A percentile compares a stretch with the other conserved stretches of the same genome.
Evolutionary conservation across 2,888 invertebrate species (phyloP).

Genomic region (Amphimallon solstitiale): DNA sequence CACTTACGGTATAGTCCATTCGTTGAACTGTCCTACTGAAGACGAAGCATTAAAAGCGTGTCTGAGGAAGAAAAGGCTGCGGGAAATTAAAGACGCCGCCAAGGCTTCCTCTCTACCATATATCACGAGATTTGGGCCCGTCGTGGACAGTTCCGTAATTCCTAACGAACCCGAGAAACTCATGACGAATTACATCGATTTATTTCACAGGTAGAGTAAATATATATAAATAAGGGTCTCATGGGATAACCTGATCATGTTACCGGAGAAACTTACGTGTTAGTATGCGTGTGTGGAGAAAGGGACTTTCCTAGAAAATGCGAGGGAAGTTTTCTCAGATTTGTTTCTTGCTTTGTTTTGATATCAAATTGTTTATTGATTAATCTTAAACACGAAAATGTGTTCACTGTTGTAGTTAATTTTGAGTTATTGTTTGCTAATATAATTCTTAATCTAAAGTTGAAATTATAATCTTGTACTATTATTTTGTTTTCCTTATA

Average conservation of each 20-base stretch:
- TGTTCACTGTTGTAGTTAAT: too few species aligned
- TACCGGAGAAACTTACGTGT: too few species aligned
- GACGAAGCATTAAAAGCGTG: conserved; percentile 59
- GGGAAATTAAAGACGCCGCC: conserved; percentile 76
- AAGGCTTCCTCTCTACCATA: conserved; percentile 76
- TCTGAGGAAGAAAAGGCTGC: conserved; percentile 65
- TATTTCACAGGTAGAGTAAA: conserved; percentile 75
- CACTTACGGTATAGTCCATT: conserved; percentile 82
- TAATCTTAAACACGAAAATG: too few species aligned
- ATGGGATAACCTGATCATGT: not conserved
- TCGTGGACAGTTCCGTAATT: conserved; percentile 86
- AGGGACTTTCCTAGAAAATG: too few species aligned
- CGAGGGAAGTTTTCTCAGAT: too few species aligned
- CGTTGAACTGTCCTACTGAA: conserved; percentile 72
- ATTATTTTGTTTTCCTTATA: too few species aligned
- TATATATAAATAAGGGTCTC: conserved; percentile 6
- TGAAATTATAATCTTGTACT: too few species aligned
- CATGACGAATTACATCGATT: conserved; percentile 78
- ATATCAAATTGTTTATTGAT: too few species aligned
- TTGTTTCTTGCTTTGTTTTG: too few species aligned
- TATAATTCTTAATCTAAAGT: too few species aligned
- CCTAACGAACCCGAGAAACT: conserved; percentile 81
- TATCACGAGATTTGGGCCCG: conserved; percentile 88
- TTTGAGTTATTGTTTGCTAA: too few species aligned
- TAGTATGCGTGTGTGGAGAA: too few species aligned